Evolutionary conservation across 1,140 invertebrate species (phyloP).

Genomic region (Diorhabda carinulata): DNA sequence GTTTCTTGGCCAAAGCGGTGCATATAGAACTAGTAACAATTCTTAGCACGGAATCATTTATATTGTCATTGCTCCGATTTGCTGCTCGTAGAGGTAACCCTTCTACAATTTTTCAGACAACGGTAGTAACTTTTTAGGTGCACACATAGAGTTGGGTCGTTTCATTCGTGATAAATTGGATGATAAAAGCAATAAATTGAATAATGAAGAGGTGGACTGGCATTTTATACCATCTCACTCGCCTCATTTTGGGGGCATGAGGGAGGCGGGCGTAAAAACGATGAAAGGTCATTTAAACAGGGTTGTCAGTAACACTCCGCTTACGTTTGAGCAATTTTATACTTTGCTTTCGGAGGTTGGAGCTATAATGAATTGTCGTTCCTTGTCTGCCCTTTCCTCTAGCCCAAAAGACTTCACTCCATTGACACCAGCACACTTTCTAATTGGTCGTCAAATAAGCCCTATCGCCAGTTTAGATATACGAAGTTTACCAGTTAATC

Average conservation of each 20-base stretch:
- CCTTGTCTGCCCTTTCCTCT: conserved; percentile 31
- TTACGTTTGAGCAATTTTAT: conserved; percentile 36
- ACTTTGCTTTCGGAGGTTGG: conserved; percentile 39
- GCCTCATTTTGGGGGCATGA: conserved; percentile 1
- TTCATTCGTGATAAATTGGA: no score
- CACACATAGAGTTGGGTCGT: neutral
- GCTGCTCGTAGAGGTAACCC: conserved; percentile 35
- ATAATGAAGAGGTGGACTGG: neutral
- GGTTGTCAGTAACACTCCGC: neutral
- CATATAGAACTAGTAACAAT: conserved; percentile 42
- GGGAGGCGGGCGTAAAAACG: conserved; percentile 13
- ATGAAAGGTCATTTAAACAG: conserved; percentile 15
- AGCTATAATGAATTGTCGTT: conserved; percentile 39
- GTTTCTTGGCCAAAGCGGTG: conserved; percentile 38
- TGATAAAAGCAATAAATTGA: conserved; percentile 5
- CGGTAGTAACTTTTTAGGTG: conserved; percentile 26
- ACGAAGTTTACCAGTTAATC: neutral
- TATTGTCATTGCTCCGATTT: conserved; percentile 38
- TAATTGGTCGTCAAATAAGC: conserved; percentile 6
- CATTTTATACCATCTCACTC: neutral
- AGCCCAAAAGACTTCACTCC: conserved; percentile 38
- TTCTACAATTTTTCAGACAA: conserved; percentile 32
- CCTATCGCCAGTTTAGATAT: neutral
- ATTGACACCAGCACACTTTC: conserved; percentile 33
- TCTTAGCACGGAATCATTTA: no score